Evolutionary conservation across 1,140 invertebrate species (phyloP).

Genomic region (Episyrphus balteatus): DNA sequence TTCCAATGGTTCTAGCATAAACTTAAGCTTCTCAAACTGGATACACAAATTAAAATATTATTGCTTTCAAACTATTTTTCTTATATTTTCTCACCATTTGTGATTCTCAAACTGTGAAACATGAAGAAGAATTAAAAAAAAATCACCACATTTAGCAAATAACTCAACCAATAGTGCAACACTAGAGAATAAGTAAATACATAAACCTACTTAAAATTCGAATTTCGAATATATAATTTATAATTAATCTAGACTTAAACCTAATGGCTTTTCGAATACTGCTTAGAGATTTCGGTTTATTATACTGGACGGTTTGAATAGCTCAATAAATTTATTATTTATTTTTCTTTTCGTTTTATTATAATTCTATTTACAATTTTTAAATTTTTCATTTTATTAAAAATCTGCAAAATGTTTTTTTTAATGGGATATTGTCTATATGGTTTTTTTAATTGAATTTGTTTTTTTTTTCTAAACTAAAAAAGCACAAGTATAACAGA

Average conservation of each 20-base stretch:
- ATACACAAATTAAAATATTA: too few species aligned
- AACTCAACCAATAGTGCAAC: background rate
- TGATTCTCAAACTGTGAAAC: too few species aligned
- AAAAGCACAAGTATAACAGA: background rate
- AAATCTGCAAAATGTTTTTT: background rate
- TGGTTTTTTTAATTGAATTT: background rate
- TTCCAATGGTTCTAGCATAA: too few species aligned
- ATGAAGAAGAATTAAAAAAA: too few species aligned
- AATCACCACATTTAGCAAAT: too few species aligned
- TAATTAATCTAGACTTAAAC: constrained; percentile 15
- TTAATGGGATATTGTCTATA: background rate
- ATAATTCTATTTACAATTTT: background rate
- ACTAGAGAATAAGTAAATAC: background rate
- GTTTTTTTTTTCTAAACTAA: too few species aligned
- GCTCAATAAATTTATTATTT: background rate
- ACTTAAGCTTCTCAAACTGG: too few species aligned
- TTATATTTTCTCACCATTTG: too few species aligned
- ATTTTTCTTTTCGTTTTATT: background rate
- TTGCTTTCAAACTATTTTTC: too few species aligned
- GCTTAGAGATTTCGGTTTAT: constrained; percentile 38
- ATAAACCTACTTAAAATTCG: background rate
- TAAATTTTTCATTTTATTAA: background rate
- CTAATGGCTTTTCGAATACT: constrained; percentile 39
- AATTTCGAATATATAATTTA: background rate
- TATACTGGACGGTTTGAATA: constrained; percentile 21